Evolutionary conservation across 2,113 vertebrate genomes (phyloP).

Genomic region (Hepsetus odoe): DNA sequence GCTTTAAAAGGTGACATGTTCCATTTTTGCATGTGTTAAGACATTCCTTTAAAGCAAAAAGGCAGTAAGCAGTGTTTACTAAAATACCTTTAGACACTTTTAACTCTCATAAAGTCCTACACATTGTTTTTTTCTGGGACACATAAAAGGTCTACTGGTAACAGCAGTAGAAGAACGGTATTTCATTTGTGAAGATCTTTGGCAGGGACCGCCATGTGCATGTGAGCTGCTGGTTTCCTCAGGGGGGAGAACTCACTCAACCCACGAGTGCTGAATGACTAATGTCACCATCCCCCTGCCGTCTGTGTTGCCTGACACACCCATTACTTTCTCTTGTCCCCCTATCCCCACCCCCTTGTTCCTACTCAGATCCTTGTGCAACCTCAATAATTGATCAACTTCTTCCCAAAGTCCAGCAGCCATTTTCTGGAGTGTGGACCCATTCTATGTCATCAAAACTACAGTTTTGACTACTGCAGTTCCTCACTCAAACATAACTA

Average conservation of each 20-base stretch:
- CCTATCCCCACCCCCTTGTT: constrained; percentile 43
- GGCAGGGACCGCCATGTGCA: constrained; percentile 40
- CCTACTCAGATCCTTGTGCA: constrained; percentile 38
- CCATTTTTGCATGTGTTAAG: not conserved
- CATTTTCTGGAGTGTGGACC: constrained; percentile 47
- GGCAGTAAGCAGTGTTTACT: not conserved
- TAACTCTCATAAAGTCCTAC: not conserved
- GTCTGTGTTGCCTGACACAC: constrained; percentile 51
- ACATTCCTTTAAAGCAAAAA: not conserved
- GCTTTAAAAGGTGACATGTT: not conserved
- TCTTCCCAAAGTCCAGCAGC: constrained; percentile 51
- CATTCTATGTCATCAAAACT: constrained; percentile 28
- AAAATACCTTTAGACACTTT: not conserved
- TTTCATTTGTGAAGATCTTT: constrained; percentile 44
- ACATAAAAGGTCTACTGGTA: constrained; percentile 21
- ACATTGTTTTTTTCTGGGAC: not conserved
- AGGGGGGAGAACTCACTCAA: constrained; percentile 51
- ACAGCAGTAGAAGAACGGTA: constrained; percentile 10
- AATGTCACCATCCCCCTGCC: constrained; percentile 52
- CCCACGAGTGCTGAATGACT: constrained; percentile 53
- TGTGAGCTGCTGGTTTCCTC: constrained; percentile 52
- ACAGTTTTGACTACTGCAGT: constrained; percentile 9
- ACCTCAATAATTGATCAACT: constrained; percentile 59
- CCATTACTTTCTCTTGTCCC: constrained; percentile 36
- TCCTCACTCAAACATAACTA: constrained; percentile 9